These are phyloP conservation scores for Ochotona princeps DNA, from an alignment of 2,113 vertebrate genomes.

Conservation along the genomic window DNA sequence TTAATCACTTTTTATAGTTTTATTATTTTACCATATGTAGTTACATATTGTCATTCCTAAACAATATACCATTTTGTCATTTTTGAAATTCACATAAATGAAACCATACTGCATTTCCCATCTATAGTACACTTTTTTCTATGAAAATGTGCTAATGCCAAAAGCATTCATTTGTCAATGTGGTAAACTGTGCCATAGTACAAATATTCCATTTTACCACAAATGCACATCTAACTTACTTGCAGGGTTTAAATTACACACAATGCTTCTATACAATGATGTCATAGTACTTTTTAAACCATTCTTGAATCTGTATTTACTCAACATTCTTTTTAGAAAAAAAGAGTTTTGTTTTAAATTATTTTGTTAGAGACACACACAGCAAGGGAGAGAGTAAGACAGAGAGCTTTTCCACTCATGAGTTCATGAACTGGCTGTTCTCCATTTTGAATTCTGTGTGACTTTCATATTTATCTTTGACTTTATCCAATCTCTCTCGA, in stretches of 20 bases:
- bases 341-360: too few species aligned
- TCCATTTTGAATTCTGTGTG: background rate
- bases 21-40: background rate
- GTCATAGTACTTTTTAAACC: background rate
- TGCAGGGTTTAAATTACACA: background rate
- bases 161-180: background rate
- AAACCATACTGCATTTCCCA: background rate
- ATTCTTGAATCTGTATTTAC: background rate
- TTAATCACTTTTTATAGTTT: background rate
- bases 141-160: background rate
- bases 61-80: background rate
- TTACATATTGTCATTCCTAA: background rate
- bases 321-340: background rate
- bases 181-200: background rate
- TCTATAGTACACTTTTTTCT: background rate
- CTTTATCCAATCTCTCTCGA: background rate
- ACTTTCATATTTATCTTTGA: background rate
- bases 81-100: background rate
- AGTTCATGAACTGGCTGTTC: background rate
- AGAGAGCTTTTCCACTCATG: too few species aligned
- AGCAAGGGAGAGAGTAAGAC: too few species aligned
- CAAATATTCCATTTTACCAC: background rate
- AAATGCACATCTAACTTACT: background rate
- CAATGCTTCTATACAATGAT: background rate
- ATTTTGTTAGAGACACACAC: too few species aligned